Percentiles rank a stretch among this genome's conserved stretches.
Conservation (phyloP, 2,797 vertebrate genomes). For the Onychomys leucogaster region DNA sequence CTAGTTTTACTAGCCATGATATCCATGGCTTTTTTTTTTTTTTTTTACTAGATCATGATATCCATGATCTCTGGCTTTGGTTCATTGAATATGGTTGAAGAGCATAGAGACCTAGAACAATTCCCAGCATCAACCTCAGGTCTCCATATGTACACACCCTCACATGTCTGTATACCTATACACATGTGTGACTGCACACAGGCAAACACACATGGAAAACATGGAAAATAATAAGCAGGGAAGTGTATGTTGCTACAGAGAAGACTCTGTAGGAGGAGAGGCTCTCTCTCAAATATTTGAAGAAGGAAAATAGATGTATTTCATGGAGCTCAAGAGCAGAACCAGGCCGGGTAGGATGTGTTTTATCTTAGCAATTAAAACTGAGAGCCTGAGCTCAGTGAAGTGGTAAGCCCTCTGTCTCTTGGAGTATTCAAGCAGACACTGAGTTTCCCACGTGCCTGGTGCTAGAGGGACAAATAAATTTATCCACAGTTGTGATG, state of each 20-base stretch:
- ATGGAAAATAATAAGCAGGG: not conserved
- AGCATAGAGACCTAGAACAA: not conserved
- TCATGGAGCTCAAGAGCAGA: not conserved
- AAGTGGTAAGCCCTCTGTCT: not conserved
- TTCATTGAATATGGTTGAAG: not conserved
- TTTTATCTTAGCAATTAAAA: conserved; percentile 10
- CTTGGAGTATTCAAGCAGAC: not conserved
- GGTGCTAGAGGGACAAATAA: not conserved
- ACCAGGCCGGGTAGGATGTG: not conserved
- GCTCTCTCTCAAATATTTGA: conserved; percentile 35
- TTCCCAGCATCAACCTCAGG: not conserved
- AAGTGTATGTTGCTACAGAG: not conserved
- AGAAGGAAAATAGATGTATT: conserved; percentile 28
- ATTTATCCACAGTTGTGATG: not conserved
- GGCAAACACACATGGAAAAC: not conserved
- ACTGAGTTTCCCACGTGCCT: not conserved
- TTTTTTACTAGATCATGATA: too few species aligned
- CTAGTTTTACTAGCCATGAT: too few species aligned
- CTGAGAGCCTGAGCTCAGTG: not conserved
- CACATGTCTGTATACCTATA: not conserved
- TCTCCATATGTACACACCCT: not conserved
- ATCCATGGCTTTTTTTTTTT: too few species aligned
- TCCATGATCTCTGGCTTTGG: not conserved
- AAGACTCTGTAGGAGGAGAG: not conserved
- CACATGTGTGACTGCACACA: not conserved